Percentiles rank a stretch among this genome's conserved stretches.
Evolutionary conservation across 2,113 vertebrate species (phyloP).

Genomic region (Accipiter cooperii): DNA sequence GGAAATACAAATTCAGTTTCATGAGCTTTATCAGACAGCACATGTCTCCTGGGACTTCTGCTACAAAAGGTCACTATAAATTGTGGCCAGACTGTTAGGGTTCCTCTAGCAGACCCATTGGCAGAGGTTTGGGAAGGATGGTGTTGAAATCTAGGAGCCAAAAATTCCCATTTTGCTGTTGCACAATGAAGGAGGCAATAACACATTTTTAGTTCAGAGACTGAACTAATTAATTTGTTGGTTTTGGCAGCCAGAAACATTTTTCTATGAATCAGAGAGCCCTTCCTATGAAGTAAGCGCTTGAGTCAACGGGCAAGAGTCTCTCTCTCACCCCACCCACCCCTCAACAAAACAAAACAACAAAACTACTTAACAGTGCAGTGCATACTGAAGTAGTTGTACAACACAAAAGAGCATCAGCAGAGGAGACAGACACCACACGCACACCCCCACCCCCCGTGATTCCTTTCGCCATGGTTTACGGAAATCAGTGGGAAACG

Average conservation of each 20-base stretch:
- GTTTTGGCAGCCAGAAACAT: background rate
- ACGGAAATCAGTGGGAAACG: background rate
- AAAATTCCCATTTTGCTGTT: background rate
- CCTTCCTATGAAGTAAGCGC: background rate
- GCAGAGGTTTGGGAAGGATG: background rate
- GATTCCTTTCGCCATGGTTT: background rate
- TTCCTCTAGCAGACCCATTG: background rate
- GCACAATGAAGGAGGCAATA: background rate
- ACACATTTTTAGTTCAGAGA: background rate
- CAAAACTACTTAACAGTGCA: background rate
- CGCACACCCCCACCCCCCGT: too few species aligned
- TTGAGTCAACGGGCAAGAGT: background rate
- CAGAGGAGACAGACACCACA: background rate
- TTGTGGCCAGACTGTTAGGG: too few species aligned
- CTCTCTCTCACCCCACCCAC: background rate
- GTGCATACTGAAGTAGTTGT: background rate
- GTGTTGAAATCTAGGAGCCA: background rate
- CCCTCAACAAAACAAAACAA: background rate
- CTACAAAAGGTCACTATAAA: background rate
- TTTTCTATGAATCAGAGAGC: background rate
- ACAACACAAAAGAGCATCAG: background rate
- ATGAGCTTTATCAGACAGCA: background rate
- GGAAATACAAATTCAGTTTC: background rate
- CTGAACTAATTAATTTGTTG: background rate
- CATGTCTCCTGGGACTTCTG: background rate